These are phyloP conservation scores for Aporophyla lueneburgensis DNA, from an alignment of 2,888 invertebrate genomes.

Conservation along the genomic window DNA sequence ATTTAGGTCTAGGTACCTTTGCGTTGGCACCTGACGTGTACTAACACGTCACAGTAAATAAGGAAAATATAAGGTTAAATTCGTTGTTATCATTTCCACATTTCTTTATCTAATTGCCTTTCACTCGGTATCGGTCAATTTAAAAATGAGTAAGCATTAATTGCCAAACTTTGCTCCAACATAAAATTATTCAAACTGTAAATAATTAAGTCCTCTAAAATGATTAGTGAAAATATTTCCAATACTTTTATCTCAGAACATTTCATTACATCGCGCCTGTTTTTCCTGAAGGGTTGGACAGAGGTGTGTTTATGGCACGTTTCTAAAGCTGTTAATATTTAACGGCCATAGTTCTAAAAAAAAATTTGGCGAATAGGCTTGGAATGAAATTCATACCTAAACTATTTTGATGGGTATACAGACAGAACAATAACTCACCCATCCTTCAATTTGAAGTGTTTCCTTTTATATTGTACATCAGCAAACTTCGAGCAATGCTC, in stretches of 20 bases:
- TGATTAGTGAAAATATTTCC: neutral
- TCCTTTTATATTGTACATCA: constrained; percentile 77
- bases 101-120: constrained; percentile 16
- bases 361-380: neutral
- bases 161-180: neutral
- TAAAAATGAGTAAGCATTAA: neutral
- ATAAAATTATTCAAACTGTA: neutral
- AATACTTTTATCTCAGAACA: neutral
- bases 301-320: neutral
- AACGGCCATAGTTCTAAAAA: neutral
- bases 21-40: neutral
- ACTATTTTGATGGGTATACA: neutral
- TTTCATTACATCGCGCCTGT: neutral
- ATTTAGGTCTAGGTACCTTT: neutral
- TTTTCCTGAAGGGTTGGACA: neutral
- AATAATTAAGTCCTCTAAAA: neutral
- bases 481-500: constrained; percentile 75
- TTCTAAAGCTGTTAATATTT: neutral
- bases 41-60: constrained; percentile 1
- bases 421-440: constrained; percentile 67
- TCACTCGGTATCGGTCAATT: neutral
- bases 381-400: neutral
- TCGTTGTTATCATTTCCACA: neutral
- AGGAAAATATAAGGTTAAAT: constrained; percentile 17
- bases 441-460: constrained; percentile 56